Conservation (phyloP, 2,888 invertebrate species). For the Diachrysia chrysitis region DNA sequence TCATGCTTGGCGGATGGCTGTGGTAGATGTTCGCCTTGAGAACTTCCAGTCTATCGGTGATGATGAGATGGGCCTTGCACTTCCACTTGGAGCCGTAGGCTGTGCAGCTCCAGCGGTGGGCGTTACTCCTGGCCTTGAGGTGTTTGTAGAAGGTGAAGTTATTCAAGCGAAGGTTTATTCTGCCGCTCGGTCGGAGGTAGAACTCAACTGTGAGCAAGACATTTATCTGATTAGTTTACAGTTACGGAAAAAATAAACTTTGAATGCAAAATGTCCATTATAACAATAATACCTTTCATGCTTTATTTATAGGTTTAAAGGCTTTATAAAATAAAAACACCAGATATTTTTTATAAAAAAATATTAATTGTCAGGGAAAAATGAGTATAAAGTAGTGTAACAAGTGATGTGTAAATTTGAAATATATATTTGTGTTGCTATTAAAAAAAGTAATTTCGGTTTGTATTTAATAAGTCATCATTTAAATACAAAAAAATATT, state of each 20-base stretch:
- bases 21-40: constrained; percentile 78
- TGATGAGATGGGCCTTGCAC: constrained; percentile 81
- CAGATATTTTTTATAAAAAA: background rate
- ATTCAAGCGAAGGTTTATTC: constrained; percentile 81
- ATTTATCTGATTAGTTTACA: background rate
- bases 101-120: constrained; percentile 83
- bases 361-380: background rate
- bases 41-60: constrained; percentile 80
- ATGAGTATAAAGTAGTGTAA: background rate
- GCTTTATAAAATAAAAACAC: background rate
- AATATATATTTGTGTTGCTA: constrained; percentile 8
- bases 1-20: constrained; percentile 75
- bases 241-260: background rate
- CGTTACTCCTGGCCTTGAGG: constrained; percentile 78
- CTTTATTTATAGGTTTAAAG: background rate
- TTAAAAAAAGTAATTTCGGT: constrained; percentile 20
- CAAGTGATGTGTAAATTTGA: constrained; percentile 1
- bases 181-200: constrained; percentile 80
- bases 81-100: constrained; percentile 82
- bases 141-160: constrained; percentile 84
- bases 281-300: background rate
- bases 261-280: background rate
- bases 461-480: constrained; percentile 51
- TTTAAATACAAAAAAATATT: constrained; percentile 48
- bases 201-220: constrained; percentile 71